Base-by-base conservation (phyloP, 2,888 invertebrate species). In the Polia nebulosa region DNA sequence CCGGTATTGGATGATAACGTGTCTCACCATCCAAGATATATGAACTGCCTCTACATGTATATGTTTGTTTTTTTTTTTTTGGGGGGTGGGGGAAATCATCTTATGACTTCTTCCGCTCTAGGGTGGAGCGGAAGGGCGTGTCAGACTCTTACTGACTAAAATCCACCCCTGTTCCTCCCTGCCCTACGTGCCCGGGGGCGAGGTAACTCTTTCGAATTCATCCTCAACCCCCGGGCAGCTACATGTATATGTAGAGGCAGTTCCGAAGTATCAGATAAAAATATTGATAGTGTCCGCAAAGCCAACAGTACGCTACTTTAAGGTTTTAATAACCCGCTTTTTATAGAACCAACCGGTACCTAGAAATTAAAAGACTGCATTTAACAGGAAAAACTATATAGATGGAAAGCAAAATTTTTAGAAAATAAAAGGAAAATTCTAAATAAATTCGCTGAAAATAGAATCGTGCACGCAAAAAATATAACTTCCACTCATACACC, bases 401-500 rank as follows among this genome's bases (percentile, higher is more conserved):
- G 25, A 41, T 68, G 32, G 13, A 3, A 34, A 15, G 2, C 0
- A 72, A 49, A 32, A 32, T 20, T 32, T 13, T 9, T 11, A 25
- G 6, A 47, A 29, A 39, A 59, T 45, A 51, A 34, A 62, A 20
- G 17, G 60, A n/a, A 39, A 34, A 45, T 47, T 15, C 22, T 20
- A 63, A 74, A 74, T 52, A 63, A 49, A 32, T 44, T 56, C 20
- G 2, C 39, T 8, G 29, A 39, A 63, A 60, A 60, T 57, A 60
- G 34, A 64, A 63, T n/a, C 22, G 17, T 20, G 39, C 15, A 60
- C 22, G n/a, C 49, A 29, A 66, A 69, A 75, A 74, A 57, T 57
- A 65, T 58, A 44, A 45, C 34, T 58, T 66, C 41, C 39, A 64
- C 64, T 69, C 70, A 69, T 55, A 56, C 22, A 22, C 22, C 32